Base-by-base conservation (phyloP, 2,888 invertebrate species). In the Plagodis pulveraria region DNA sequence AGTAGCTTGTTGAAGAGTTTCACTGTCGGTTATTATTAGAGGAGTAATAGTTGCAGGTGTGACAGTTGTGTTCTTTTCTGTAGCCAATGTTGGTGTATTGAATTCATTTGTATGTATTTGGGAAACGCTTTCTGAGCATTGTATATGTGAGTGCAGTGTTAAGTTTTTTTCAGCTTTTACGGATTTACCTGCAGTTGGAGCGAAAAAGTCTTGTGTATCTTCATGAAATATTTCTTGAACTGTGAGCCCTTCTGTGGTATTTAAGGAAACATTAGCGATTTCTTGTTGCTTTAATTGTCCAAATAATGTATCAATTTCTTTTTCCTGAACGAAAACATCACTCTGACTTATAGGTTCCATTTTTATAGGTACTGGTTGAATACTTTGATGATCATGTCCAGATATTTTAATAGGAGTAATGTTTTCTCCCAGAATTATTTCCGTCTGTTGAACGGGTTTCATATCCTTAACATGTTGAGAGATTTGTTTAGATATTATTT, bases 191-290 rank as follows among this genome's bases (percentile, higher is more conserved):
- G 74, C 65, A 57, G 69, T 69, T 41, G 75, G 53, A 56, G 62
- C 69, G 38, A 88, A 77, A 55, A 70, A 65, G 46, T 79, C 73
- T 66, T 81, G 76, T 51, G 73, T 74, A 62, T 84, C 82, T 67
- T 86, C 84, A 58, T 89, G 83, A 50, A 80, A 80, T 7, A 87
- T 74, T 76, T 93, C 91, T 62, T 84, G 83, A 41, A 90, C 77
- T 9, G 78, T 76, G 50, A 90, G 62, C 47, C 85, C 81, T 70
- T 88, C 83, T n/a, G 64, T 66, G n/a, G 80, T 81, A 47, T 69
- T 80, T 40, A 87, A 57, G 32, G 75, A 65, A 12, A 83, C 36
- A n/a, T 70, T 65, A 9, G 87, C 89, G 41, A 71, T 83, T 75
- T 81, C 83, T 22, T 61, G 43, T 40, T 67, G 65, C 33, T 60